Percentiles rank a stretch among this genome's conserved stretches.
These are phyloP conservation scores for Aurelia coerulea DNA, from an alignment of 30 jellyfish, hydroid and myxozoan species.

Conservation along the genomic window DNA sequence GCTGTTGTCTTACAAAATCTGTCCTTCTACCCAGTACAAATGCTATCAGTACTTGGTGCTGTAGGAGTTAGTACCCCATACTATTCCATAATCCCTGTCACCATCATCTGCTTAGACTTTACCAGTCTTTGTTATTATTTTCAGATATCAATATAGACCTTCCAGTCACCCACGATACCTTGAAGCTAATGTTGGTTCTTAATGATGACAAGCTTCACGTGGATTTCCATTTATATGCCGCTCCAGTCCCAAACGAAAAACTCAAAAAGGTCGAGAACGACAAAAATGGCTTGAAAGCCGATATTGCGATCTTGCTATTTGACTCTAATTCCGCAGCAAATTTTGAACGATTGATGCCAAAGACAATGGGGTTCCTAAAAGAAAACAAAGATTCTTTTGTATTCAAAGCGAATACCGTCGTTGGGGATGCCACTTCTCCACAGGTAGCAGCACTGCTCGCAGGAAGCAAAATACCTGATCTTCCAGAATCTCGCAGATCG, in stretches of 20 bases:
- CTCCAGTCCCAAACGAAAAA: slow-evolving; percentile 22
- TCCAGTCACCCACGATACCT: slow-evolving; percentile 16
- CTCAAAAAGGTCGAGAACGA: background rate
- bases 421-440: slow-evolving; percentile 85
- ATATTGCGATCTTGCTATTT: slow-evolving; percentile 38
- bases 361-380: background rate
- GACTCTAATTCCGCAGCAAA: slow-evolving; percentile 62
- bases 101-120: background rate
- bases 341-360: slow-evolving; percentile 48
- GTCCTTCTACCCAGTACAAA: too few relatives aligned
- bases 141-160: slow-evolving; percentile 1
- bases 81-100: background rate
- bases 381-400: slow-evolving; percentile 6
- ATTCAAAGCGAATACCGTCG: slow-evolving; percentile 71
- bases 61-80: background rate
- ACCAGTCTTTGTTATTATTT: background rate
- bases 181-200: slow-evolving; percentile 19
- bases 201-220: slow-evolving; percentile 12
- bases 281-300: background rate
- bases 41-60: too few relatives aligned
- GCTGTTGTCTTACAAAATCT: too few relatives aligned
- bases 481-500: slow-evolving; percentile 83
- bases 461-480: slow-evolving; percentile 37
- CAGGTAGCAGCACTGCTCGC: slow-evolving; percentile 74
- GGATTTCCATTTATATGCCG: slow-evolving; percentile 35